These are phyloP conservation scores for Trichonephila clavata DNA, from an alignment of 1,140 invertebrate genomes.

Conservation along the genomic window DNA sequence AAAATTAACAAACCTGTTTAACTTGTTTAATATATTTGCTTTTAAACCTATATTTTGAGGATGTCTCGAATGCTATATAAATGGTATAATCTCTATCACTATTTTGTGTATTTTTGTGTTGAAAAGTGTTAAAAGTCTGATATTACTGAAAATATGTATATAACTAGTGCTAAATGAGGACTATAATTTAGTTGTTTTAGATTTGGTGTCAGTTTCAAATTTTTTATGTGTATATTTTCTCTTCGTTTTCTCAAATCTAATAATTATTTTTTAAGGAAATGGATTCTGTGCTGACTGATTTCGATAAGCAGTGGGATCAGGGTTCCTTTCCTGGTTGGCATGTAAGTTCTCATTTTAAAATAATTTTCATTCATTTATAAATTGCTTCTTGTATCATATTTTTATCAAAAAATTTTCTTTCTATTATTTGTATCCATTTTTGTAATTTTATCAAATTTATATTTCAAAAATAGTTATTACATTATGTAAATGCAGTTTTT, in stretches of 20 bases:
- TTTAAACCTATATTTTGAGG: too few relatives aligned
- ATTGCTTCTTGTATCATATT: not conserved
- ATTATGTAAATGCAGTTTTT: too few relatives aligned
- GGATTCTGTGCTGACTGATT: constrained; percentile 89
- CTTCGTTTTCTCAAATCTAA: not conserved
- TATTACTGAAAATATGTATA: not conserved
- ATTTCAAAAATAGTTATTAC: too few relatives aligned
- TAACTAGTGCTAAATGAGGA: too few relatives aligned
- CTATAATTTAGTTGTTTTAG: too few relatives aligned
- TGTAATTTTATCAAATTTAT: too few relatives aligned
- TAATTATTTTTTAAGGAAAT: constrained; percentile 84
- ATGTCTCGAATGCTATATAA: too few relatives aligned
- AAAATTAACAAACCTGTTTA: too few relatives aligned
- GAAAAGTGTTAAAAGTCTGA: not conserved
- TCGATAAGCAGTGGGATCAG: constrained; percentile 92
- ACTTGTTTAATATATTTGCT: too few relatives aligned
- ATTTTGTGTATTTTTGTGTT: too few relatives aligned
- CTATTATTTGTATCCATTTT: not conserved
- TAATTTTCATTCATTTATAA: not conserved
- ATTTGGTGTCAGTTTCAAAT: not conserved
- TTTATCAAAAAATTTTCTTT: not conserved
- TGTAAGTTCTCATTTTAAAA: constrained; percentile 82
- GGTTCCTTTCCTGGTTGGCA: constrained; percentile 97
- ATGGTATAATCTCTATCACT: too few relatives aligned
- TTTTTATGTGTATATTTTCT: not conserved